phyloP scores from a whole-genome alignment of 2,888 invertebrate species.

The Laothoe populi region DNA sequence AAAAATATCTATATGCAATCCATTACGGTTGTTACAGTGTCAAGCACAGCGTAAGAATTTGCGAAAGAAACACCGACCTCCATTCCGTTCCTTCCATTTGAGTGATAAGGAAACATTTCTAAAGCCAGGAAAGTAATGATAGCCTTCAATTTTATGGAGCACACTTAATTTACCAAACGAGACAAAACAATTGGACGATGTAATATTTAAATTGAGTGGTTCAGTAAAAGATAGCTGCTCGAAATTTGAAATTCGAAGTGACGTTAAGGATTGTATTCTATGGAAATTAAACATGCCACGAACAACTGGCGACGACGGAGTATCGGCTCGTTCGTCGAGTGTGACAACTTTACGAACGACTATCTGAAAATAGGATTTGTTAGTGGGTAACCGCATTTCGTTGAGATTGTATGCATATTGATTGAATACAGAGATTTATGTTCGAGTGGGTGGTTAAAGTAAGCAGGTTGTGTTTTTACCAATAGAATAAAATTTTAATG shows the following conservation, averaged over 20 bases:
- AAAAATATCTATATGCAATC: background rate
- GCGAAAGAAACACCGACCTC: background rate
- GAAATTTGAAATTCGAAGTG: conserved; percentile 33
- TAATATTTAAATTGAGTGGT: conserved; percentile 37
- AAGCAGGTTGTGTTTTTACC: no score
- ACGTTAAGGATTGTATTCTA: conserved; percentile 33
- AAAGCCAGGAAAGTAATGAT: conserved; percentile 15
- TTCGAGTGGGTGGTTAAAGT: no score
- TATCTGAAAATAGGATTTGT: background rate
- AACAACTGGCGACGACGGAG: conserved; percentile 9
- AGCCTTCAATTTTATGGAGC: background rate
- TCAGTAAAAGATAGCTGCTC: conserved; percentile 33
- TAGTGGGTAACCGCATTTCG: background rate
- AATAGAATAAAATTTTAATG: no score
- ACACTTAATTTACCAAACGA: conserved; percentile 24
- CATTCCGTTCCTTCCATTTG: background rate
- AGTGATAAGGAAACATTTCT: background rate
- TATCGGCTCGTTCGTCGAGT: background rate
- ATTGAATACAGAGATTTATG: background rate
- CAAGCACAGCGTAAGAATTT: background rate
- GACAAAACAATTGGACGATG: conserved; percentile 31
- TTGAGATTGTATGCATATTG: background rate
- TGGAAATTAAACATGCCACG: conserved; percentile 33
- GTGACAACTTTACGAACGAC: background rate
- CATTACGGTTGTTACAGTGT: background rate